Percentiles rank a stretch among this genome's conserved stretches.
phyloP scores from a whole-genome alignment of 2,888 invertebrate genomes.

The Beris chalybata region DNA sequence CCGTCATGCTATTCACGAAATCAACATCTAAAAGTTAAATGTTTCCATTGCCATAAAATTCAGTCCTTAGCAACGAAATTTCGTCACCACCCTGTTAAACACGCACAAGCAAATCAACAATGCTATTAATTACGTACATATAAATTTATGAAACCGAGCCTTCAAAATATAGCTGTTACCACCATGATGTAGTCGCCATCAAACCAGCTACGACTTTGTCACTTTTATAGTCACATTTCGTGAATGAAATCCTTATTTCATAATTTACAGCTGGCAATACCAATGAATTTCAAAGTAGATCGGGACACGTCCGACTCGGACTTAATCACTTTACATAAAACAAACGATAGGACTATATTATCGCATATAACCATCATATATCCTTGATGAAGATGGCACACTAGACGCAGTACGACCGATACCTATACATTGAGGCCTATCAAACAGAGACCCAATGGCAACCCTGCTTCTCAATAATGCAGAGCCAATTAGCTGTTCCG shows the following conservation, averaged over 20 bases:
- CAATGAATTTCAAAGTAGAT: constrained; percentile 26
- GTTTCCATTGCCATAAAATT: neutral
- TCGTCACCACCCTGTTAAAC: no score
- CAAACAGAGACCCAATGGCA: neutral
- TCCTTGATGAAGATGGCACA: neutral
- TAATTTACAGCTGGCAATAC: constrained; percentile 29
- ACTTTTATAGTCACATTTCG: constrained; percentile 29
- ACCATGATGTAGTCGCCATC: neutral
- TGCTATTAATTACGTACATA: no score
- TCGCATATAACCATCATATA: neutral
- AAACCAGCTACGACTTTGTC: constrained; percentile 21
- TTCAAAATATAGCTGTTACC: no score
- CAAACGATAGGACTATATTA: neutral
- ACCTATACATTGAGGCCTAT: neutral
- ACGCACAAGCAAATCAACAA: no score
- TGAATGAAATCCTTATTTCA: constrained; percentile 29
- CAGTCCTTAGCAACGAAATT: no score
- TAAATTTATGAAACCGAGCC: no score
- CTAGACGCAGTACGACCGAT: neutral
- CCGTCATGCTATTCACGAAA: neutral
- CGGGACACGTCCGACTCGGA: neutral
- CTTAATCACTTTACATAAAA: constrained; percentile 24
- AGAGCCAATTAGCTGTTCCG: constrained; percentile 30
- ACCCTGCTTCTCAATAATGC: constrained; percentile 32
- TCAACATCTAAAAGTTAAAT: neutral